Base-by-base conservation (phyloP, 2,888 invertebrate species). In the Parascotia fuliginaria region DNA sequence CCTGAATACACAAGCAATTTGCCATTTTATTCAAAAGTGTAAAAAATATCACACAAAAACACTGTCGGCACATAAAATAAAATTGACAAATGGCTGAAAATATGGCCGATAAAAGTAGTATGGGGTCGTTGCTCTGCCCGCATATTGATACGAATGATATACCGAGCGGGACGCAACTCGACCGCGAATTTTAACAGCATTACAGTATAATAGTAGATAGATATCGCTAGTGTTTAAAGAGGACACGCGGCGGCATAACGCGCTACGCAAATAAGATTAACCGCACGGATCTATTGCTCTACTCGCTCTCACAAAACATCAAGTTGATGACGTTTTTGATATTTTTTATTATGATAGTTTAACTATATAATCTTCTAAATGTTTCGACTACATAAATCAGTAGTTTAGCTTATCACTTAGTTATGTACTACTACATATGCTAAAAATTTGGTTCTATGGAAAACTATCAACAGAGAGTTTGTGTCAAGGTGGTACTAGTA, bases 221-320 rank as follows among this genome's bases (percentile, higher is more conserved):
- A 46, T 51, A 42, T 6, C 11, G 31, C 12, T 9, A n/a, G 9
- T 50, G 47, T 68, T 57, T 53, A 55, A 48, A 37, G 61, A 57
- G 48, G 40, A 14, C 38, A 38, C 24, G 24, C 27, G 15, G n/a
- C 9, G 32, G 15, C 19, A 28, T n/a, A 24, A 34, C 13, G 40
- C 19, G 34, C 13, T 19, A 34, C 15, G 36, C 34, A 40, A 37
- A 45, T 28, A 34, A 40, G 29, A 34, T 41, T 19, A 41, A 36
- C 36, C 22, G 13, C 22, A 9, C 11, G 15, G 14, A 0, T 9
- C 12, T 13, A 31, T 32, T 2, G 27, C 16, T 1, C 24, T 12
- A 32, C n/a, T 3, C 15, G 22, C 13, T 38, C 22, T 15, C 33
- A n/a, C 15, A 33, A 24, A 33, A 16, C 16, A 33, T 16, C 16